A percentile compares a stretch with the other conserved stretches of the same genome.
Conservation (phyloP, 2,113 vertebrate genomes). For the Equus quagga region DNA sequence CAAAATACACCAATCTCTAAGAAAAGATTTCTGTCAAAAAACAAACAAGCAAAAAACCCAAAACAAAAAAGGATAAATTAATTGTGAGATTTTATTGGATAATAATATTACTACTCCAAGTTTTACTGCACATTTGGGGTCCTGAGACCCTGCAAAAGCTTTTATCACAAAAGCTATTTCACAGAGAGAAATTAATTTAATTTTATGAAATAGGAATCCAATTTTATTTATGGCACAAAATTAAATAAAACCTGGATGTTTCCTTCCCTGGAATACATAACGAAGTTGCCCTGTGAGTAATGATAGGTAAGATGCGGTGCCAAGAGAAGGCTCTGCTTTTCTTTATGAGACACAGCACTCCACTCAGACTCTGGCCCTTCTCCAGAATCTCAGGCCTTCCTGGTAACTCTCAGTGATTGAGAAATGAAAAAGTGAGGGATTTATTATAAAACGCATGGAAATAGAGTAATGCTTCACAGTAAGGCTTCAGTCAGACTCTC, state of each 20-base stretch:
- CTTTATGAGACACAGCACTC: neutral
- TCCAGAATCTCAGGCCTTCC: neutral
- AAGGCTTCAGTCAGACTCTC: neutral
- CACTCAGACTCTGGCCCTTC: neutral
- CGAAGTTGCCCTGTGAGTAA: conserved; percentile 54
- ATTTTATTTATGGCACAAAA: conserved; percentile 72
- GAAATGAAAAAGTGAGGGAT: neutral
- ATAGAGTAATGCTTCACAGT: neutral
- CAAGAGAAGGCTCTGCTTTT: conserved; percentile 41
- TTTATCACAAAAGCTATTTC: conserved; percentile 48
- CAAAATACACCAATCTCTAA: conserved; percentile 32
- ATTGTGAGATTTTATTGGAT: conserved; percentile 44
- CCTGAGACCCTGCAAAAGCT: neutral
- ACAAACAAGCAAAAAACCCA: neutral
- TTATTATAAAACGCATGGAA: conserved; percentile 12
- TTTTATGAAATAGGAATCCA: conserved; percentile 76
- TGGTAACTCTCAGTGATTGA: neutral
- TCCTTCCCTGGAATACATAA: conserved; percentile 57
- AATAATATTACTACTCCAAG: neutral
- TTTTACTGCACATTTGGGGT: neutral
- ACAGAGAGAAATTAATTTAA: conserved; percentile 60
- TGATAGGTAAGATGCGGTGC: conserved; percentile 3
- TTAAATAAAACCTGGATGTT: conserved; percentile 72
- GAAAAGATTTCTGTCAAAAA: conserved; percentile 32
- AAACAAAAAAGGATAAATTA: conserved; percentile 20